Evolutionary conservation across 1,140 invertebrate genomes (phyloP).

Genomic region (Brachionus plicatilis): DNA sequence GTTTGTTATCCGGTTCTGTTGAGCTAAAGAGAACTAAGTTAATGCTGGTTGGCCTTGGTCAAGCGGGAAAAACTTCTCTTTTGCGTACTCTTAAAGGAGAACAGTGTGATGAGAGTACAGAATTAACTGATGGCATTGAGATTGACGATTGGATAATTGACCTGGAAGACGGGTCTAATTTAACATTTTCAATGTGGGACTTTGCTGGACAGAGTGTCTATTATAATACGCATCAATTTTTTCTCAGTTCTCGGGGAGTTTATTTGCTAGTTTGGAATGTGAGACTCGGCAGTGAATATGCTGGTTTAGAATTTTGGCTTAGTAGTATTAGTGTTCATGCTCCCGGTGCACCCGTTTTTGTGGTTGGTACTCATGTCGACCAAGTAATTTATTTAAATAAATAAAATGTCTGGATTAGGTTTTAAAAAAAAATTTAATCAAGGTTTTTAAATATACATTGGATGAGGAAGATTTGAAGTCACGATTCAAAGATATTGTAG

Average conservation of each 20-base stretch:
- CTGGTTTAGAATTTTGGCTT: slow-evolving; percentile 55
- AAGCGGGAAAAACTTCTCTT: slow-evolving; percentile 54
- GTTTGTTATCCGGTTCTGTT: slow-evolving; percentile 47
- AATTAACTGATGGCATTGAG: slow-evolving; percentile 53
- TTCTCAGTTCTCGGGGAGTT: slow-evolving; percentile 51
- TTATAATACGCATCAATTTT: slow-evolving; percentile 56
- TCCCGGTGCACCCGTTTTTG: slow-evolving; percentile 51
- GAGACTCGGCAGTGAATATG: slow-evolving; percentile 52
- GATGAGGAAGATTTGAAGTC: slow-evolving; percentile 45
- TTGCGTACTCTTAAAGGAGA: neutral
- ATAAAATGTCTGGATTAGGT: no score
- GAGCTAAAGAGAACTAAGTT: slow-evolving; percentile 52
- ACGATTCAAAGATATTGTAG: slow-evolving; percentile 49
- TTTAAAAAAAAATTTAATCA: neutral
- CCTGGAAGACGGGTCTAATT: neutral
- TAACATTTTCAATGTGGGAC: slow-evolving; percentile 50
- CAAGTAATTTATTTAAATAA: slow-evolving; percentile 8
- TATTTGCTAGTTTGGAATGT: slow-evolving; percentile 55
- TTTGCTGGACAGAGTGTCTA: slow-evolving; percentile 56
- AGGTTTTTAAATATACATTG: slow-evolving; percentile 48
- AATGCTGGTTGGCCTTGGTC: slow-evolving; percentile 54
- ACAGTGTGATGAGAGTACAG: slow-evolving; percentile 41
- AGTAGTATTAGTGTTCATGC: slow-evolving; percentile 53
- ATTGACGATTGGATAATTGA: slow-evolving; percentile 49
- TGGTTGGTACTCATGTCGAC: slow-evolving; percentile 53